Conservation (phyloP, 1,140 invertebrate genomes). For the Caenorhabditis remanei region DNA sequence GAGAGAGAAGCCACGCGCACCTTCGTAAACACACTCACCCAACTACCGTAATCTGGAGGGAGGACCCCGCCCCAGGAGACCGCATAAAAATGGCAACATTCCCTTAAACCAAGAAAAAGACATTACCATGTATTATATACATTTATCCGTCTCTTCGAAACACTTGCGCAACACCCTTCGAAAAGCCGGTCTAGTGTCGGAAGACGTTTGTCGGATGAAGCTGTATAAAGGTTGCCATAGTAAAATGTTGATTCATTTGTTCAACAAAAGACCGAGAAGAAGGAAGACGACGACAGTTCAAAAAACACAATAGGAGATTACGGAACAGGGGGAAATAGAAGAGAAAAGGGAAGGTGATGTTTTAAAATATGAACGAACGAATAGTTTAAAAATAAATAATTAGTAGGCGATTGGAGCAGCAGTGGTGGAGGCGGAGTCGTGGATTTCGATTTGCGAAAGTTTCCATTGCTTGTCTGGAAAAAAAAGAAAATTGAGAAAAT, state of each 20-base stretch:
- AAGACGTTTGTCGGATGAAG: conserved; percentile 46
- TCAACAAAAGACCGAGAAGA: neutral
- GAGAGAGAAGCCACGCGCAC: conserved; percentile 35
- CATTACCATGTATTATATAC: conserved; percentile 43
- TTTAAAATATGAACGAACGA: neutral
- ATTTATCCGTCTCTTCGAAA: conserved; percentile 26
- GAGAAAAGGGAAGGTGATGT: neutral
- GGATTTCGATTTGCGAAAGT: conserved; percentile 10
- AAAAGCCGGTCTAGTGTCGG: conserved; percentile 39
- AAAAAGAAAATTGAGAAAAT: neutral
- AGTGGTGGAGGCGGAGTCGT: conserved; percentile 20
- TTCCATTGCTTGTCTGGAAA: conserved; percentile 48
- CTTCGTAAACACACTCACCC: conserved; percentile 46
- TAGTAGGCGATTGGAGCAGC: conserved; percentile 32
- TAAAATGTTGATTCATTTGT: conserved; percentile 46
- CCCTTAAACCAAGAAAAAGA: conserved; percentile 42
- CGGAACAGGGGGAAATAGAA: neutral
- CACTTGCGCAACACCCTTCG: conserved; percentile 44
- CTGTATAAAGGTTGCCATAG: conserved; percentile 27
- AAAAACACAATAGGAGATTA: conserved; percentile 35
- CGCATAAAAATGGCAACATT: conserved; percentile 52
- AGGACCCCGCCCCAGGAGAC: conserved; percentile 13
- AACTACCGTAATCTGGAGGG: neutral
- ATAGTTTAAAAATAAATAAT: neutral
- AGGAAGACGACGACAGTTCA: neutral